Conservation (phyloP, 2,797 vertebrate species). For the Gymnothorax javanicus region DNA sequence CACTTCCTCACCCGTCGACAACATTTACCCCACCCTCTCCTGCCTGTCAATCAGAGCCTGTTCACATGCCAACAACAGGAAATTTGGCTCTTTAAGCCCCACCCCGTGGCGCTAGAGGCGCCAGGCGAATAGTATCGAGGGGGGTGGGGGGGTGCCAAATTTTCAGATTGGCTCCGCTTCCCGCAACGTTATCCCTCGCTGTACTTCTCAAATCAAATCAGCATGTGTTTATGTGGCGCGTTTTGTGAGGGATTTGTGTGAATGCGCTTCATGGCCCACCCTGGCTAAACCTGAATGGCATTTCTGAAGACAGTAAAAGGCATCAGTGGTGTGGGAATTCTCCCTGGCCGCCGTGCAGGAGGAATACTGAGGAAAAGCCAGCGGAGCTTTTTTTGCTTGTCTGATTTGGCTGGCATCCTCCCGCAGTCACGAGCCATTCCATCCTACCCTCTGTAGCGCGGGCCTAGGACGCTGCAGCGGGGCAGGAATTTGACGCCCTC, state of each 20-base stretch:
- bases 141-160: too few species aligned
- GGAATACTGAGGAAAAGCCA: background rate
- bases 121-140: background rate
- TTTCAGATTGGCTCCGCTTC: background rate
- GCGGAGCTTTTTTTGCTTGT: background rate
- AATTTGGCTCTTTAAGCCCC: slow-evolving; percentile 28
- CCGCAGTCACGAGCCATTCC: background rate
- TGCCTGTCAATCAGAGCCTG: slow-evolving; percentile 51
- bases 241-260: background rate
- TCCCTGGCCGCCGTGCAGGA: background rate
- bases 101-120: background rate
- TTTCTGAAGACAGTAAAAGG: background rate
- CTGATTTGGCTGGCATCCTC: background rate
- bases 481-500: background rate
- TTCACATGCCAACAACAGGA: slow-evolving; percentile 58
- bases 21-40: slow-evolving; percentile 1
- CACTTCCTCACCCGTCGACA: background rate
- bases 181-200: background rate
- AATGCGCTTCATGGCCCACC: background rate
- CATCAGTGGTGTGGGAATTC: too few species aligned
- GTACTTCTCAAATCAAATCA: background rate
- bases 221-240: too few species aligned
- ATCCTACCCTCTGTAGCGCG: background rate
- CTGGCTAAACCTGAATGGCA: background rate
- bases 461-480: background rate